These are phyloP conservation scores for Pseudococcus viburni DNA, from an alignment of 2,888 invertebrate genomes.

Conservation along the genomic window DNA sequence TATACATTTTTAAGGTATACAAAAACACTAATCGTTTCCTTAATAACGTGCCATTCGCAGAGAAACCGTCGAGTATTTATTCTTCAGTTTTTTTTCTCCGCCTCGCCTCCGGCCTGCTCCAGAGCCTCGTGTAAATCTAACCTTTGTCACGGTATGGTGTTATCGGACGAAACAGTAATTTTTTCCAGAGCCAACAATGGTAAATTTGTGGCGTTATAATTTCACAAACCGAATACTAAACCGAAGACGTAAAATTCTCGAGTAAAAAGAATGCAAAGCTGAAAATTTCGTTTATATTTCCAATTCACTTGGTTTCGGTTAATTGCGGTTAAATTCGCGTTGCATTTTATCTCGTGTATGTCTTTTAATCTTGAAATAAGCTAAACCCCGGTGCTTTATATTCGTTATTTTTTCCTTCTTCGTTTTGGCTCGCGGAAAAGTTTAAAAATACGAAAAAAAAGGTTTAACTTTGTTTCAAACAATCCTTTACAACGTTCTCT, in stretches of 20 bases:
- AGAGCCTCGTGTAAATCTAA: background rate
- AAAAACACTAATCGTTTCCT: constrained; percentile 43
- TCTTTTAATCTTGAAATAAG: constrained; percentile 39
- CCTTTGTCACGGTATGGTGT: background rate
- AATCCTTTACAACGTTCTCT: constrained; percentile 44
- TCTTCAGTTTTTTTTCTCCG: background rate
- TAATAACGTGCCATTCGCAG: constrained; percentile 46
- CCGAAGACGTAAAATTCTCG: background rate
- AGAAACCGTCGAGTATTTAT: constrained; percentile 47
- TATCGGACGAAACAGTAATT: background rate
- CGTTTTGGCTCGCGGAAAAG: background rate
- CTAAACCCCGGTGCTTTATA: constrained; percentile 7
- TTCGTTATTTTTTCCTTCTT: background rate
- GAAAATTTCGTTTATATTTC: constrained; percentile 45
- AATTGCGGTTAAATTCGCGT: constrained; percentile 36
- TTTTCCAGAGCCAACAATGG: background rate
- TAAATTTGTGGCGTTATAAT: constrained; percentile 18
- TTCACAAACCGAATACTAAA: constrained; percentile 7
- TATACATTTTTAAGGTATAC: constrained; percentile 44
- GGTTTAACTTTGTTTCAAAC: constrained; percentile 50
- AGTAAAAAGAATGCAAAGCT: background rate
- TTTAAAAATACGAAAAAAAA: constrained; percentile 43
- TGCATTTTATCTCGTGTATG: constrained; percentile 25
- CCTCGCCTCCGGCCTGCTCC: background rate
- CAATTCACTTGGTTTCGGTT: constrained; percentile 27